Evolutionary conservation across 2,113 vertebrate species (phyloP).

Genomic region (Syngnathus typhle): DNA sequence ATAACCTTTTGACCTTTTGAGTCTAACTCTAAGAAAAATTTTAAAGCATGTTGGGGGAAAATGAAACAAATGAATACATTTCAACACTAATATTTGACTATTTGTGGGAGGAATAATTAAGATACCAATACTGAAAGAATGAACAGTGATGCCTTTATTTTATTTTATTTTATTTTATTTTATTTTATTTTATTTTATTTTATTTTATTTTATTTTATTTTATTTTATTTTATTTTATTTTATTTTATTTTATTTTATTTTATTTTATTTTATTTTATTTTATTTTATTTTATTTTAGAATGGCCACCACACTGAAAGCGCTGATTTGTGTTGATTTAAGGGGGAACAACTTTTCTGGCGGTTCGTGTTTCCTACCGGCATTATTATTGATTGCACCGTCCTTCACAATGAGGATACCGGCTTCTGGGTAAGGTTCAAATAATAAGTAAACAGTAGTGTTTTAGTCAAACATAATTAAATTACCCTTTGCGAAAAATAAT

Average conservation of each 20-base stretch:
- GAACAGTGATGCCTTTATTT: background rate
- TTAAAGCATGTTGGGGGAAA: background rate
- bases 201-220: too few species aligned
- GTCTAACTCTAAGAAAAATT: background rate
- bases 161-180: too few species aligned
- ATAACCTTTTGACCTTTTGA: background rate
- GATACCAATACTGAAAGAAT: background rate
- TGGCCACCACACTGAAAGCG: background rate
- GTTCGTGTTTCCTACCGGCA: conserved; percentile 55
- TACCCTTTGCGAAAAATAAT: background rate
- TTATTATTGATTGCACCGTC: conserved; percentile 33
- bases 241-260: too few species aligned
- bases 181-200: too few species aligned
- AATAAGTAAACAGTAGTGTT: background rate
- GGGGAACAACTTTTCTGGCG: conserved; percentile 38
- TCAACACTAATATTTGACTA: background rate
- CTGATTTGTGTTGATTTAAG: background rate
- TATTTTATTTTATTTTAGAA: too few species aligned
- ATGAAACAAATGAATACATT: background rate
- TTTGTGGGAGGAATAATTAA: background rate
- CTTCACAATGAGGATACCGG: conserved; percentile 27
- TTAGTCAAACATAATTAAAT: background rate
- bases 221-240: too few species aligned
- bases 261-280: too few species aligned
- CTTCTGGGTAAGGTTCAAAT: conserved; percentile 29